Base-by-base conservation (phyloP, 2,797 vertebrate genomes). In the Schizopygopsis pylzovi region DNA sequence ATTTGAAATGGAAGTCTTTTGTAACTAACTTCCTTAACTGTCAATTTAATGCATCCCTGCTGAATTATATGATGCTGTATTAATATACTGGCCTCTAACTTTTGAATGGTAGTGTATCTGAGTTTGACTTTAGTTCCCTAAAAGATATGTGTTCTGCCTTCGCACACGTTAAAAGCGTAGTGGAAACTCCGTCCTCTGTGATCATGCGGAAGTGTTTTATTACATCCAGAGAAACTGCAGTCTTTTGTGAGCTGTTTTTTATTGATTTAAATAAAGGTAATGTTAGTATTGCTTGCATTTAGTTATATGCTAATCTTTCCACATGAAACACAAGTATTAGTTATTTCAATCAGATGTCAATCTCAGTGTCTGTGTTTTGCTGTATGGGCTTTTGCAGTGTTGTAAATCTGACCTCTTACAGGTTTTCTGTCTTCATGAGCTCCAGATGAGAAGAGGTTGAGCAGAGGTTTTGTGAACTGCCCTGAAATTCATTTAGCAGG, bases 371-470 rank as follows among this genome's bases (percentile, higher is more conserved):
- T 18, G 9, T 33, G 33, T 75, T 3, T 11, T 52, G 22, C 16
- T 52, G 49, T 39, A 49, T 22, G 61, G 11, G 4, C 6, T 61
- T 80, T 25, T 37, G 20, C 25, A 72, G 7, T 61, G 12, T 79
- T 72, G 10, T 20, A 79, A 72, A 63, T 70, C 8, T n/a, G 22
- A 52, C 18, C 5, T 68, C 9, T 87, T 83, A 22, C 61, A 89
- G 89, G 81, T 90, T 28, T 71, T 47, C 20, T 87, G 68, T 89
- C 89, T 85, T 71, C 85, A 82, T 79, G 85, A 71, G 65, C 81
- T 79, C 88, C 90, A 90, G 87, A 92, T 93, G 92, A 91, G 81
- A 86, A 87, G 84, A 88, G 41, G 87, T 68, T 91, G 89, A 87
- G 86, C 87, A 86, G 67, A 82, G 10, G 25, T 85, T 88, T 75